Base-by-base conservation (phyloP, 2,113 vertebrate species). In the Semnornis frantzii region DNA sequence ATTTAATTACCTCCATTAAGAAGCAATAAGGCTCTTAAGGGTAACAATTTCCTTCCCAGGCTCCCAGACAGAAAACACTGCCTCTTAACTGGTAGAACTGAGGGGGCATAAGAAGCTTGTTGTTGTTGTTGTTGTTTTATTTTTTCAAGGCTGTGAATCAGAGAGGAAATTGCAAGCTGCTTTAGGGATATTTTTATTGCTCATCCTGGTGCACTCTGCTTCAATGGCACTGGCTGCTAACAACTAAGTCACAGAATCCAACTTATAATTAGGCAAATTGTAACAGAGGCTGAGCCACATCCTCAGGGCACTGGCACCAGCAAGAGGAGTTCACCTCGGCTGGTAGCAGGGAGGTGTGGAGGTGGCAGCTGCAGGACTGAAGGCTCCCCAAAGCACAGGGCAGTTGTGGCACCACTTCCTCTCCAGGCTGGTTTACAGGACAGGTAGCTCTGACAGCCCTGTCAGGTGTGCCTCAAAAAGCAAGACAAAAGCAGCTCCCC, bases 1-100 rank as follows among this genome's bases (percentile, higher is more conserved):
- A 58, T 85, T 95, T 95, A 92, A 91, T 91, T 92, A 85, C 79
- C 65, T 18, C 30, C 68, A 78, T 89, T 93, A 95, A 95, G 87
- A 90, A 92, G 59, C 59, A 92, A 81, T 88, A 91, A 95, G 50
- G 76, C 54, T 94, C 34, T 91, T 94, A 85, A 78, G 46, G 88
- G 65, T 48, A 83, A 80, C 72, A 70, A 62, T 86, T 86, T 75
- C 63, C 73, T 90, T 88, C 68, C 76, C 62, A 46, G 79, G 58
- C 50, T 85, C 19, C n/a, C n/a, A 70, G 57, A 82, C 19, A 62
- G n/a, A 31, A 92, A 88, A 59, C 6, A 8, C 20, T 58, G 14
- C 10, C 37, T 90, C 82, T 82, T n/a, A 37, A n/a, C 59, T 8
- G 19, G 28, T 34, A 65, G 64, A n/a, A 42, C 19, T 58, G 28